Evolutionary conservation across 2,888 invertebrate genomes (phyloP), one percentile per base, ranked within the genome.

Genomic region (Melinaea menophilus): DNA sequence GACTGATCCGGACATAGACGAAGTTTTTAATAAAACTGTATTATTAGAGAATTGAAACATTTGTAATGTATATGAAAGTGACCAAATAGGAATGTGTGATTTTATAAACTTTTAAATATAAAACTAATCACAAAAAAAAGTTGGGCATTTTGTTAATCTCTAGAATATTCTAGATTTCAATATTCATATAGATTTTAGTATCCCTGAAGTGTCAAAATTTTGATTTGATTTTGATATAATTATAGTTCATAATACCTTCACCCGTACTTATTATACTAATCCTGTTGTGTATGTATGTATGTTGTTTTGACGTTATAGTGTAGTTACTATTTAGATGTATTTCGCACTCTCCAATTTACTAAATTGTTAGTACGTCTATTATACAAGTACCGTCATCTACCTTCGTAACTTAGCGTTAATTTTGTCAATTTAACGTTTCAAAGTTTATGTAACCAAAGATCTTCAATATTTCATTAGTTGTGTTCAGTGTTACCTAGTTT

Each of bases 401-500:
- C 33, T 12, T 61, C 46, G 13, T 47, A 5, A 47, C 33, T 59
- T 33, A 33, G 31, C 37, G 54, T 51, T 59, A 37, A 11, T 37
- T 22, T 9, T 34, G 51, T 61, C 48, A 62, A 45, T 58, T 54
- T 54, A 55, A 54, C 54, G 54, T 62, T 62, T 58, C 54, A 58
- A 54, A 58, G 62, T 59, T 65, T 62, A 59, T 61, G 56, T 62
- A 58, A 68, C 68, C 65, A 67, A 67, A 67, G 67, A 67, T 67
- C 62, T 63, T 67, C 59, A 64, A 67, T 62, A 51, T 60, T 67
- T 41, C 41, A 46, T 31, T 58, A 61, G 58, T 31, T 41, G 13
- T 35, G 48, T 59, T 33, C 58, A 58, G 58, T 62, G 61, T 65
- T 63, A 62, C 62, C 35, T 64, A 65, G 63, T 61, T 76, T 75